A percentile compares a stretch with the other conserved stretches of the same genome.
These are phyloP conservation scores for Zaprionus vittiger DNA, from an alignment of 1,140 invertebrate species.

Conservation along the genomic window DNA sequence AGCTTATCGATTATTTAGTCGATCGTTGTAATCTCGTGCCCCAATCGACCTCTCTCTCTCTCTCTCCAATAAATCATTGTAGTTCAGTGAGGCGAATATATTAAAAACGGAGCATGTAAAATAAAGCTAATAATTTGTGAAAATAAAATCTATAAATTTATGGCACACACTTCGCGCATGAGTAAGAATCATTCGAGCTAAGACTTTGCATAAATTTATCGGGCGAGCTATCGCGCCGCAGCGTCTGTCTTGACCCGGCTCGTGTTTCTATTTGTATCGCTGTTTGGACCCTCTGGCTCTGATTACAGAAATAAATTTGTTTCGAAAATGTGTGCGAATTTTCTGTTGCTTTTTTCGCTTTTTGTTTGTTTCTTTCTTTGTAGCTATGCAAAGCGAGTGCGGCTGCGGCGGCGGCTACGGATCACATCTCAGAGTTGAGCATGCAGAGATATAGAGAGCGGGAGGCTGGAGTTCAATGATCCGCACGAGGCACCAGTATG, in stretches of 20 bases:
- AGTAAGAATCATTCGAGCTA: conserved; percentile 29
- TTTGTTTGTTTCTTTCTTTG: conserved; percentile 26
- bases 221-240: conserved; percentile 21
- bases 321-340: conserved; percentile 62
- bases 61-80: conserved; percentile 50
- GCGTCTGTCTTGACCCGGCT: conserved; percentile 11
- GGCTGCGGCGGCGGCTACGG: conserved; percentile 53
- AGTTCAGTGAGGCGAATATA: conserved; percentile 37
- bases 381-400: conserved; percentile 66
- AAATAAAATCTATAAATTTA: conserved; percentile 56
- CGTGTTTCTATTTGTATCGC: conserved; percentile 19
- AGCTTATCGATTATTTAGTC: conserved; percentile 6
- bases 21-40: not conserved
- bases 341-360: conserved; percentile 21
- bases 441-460: conserved; percentile 22
- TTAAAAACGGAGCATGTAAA: conserved; percentile 45
- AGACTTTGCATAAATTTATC: conserved; percentile 63
- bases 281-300: conserved; percentile 32
- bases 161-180: conserved; percentile 36
- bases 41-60: conserved; percentile 1
- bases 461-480: conserved; percentile 71
- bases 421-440: conserved; percentile 6
- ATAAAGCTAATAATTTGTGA: conserved; percentile 48
- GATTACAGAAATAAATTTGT: conserved; percentile 68
- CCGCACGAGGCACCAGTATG: conserved; percentile 32